Base-by-base conservation (phyloP, 2,797 vertebrate genomes). In the Urosaurus nigricauda region DNA sequence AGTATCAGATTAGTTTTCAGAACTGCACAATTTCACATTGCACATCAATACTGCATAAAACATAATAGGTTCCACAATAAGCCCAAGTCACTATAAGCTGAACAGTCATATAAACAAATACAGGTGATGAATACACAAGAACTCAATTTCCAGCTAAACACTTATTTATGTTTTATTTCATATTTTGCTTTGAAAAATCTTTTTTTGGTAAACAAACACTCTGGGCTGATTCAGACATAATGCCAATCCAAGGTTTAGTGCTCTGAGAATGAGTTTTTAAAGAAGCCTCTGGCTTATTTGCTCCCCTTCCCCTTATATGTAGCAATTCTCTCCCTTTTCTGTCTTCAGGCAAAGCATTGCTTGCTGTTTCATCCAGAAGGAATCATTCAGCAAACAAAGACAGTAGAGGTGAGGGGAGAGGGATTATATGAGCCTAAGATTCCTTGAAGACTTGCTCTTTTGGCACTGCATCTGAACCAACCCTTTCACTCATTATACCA, bases 1-100 rank as follows among this genome's bases (percentile, higher is more conserved):
- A 63, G 21, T 51, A 86, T 78, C 58, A 79, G 32, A 51, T 79
- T 86, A 35, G 19, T 79, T 43, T 86, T 79, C n/a, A 70, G 63
- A 79, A 53, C 21, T 68, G 43, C 51, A 65, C 58, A 78, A 29
- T n/a, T 65, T 63, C 26, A 86, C 13, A 63, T 17, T 24, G 9
- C 5, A 32, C 17, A 43, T 56, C 35, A 78, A 78, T n/a, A 43
- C 1, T 68, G 75, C 60, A 68, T 86, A 78, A 79, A 51, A 86
- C 35, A 24, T 68, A 79, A 79, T 26, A 24, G 56, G 12, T 65
- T 74, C n/a, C 5, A 74, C 13, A 73, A 74, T 73, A 13, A 79
- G 43, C 58, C 9, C 9, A 79, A 79, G 32, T 79, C 13, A 79
- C 47, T 47, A 71, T 56, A 80, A 79, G n/a, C 65, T 21, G 26